Evolutionary conservation across 2,113 vertebrate genomes (phyloP).

Genomic region (Nesoenas mayeri): DNA sequence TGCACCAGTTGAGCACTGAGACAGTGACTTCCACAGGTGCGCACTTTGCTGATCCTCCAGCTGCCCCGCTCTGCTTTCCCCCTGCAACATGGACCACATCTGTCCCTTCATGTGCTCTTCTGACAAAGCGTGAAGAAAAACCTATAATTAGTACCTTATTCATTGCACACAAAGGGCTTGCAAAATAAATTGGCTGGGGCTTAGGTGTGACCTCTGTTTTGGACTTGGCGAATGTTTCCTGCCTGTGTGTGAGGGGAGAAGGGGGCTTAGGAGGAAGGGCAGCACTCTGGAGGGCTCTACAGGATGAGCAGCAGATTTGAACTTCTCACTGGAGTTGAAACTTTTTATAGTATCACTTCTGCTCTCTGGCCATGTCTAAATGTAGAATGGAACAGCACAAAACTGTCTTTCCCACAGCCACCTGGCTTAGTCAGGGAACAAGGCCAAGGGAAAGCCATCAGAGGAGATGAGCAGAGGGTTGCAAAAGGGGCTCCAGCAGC

Average conservation of each 20-base stretch:
- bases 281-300: neutral
- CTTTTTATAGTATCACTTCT: conserved; percentile 42
- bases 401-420: conserved; percentile 44
- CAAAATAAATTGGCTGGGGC: neutral
- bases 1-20: neutral
- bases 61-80: neutral
- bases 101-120: neutral
- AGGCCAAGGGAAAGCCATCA: neutral
- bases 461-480: neutral
- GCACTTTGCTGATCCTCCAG: neutral
- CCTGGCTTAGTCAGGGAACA: conserved; percentile 16
- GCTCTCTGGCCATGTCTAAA: neutral
- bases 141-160: neutral
- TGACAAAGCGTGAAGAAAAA: neutral
- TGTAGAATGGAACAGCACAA: neutral
- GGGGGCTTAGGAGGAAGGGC: neutral
- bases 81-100: neutral
- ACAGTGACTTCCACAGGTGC: neutral
- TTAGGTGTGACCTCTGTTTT: neutral
- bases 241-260: neutral
- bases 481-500: neutral
- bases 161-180: fast-evolving
- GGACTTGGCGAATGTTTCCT: neutral
- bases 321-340: neutral
- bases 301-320: neutral